A percentile compares a stretch with the other conserved stretches of the same genome.
These are phyloP conservation scores for Palythoa heliodiscus DNA, from an alignment of 92 coral and sea anemone species.

Conservation along the genomic window DNA sequence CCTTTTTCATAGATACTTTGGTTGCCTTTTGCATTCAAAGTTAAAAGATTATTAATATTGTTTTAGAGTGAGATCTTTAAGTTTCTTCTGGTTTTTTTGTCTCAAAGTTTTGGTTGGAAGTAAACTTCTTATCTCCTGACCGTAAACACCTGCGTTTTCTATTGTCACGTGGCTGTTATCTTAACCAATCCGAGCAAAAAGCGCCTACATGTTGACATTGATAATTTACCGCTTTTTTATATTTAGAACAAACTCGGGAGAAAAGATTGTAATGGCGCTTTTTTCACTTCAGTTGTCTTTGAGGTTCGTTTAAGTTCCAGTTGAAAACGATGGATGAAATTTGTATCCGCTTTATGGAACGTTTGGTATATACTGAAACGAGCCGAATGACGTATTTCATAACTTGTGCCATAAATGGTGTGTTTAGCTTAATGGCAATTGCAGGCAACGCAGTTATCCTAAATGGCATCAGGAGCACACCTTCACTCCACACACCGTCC, in stretches of 20 bases:
- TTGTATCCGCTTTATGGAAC: slow-evolving; percentile 38
- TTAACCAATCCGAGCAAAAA: not conserved
- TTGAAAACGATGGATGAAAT: slow-evolving; percentile 18
- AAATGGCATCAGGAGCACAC: slow-evolving; percentile 15
- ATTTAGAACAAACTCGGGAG: not conserved
- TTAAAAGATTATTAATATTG: too few relatives aligned
- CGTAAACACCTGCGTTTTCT: not conserved
- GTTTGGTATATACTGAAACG: slow-evolving; percentile 12
- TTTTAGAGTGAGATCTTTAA: not conserved
- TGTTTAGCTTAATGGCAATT: slow-evolving; percentile 5
- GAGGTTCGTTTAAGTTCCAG: not conserved
- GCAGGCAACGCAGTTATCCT: slow-evolving; percentile 10
- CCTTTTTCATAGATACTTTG: too few relatives aligned
- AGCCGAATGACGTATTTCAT: slow-evolving; percentile 18
- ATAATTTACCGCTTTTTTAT: not conserved
- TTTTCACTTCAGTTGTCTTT: not conserved
- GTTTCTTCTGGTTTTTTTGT: not conserved
- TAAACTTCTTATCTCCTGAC: not conserved
- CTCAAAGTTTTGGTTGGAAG: not conserved
- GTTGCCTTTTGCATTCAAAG: too few relatives aligned
- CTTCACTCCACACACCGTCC: slow-evolving; percentile 42
- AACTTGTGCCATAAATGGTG: slow-evolving; percentile 24
- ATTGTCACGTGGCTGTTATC: slow-evolving; percentile 1
- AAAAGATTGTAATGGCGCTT: not conserved
- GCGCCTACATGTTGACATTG: not conserved